Evolutionary conservation across 1,140 invertebrate genomes (phyloP), one percentile per base, ranked within the genome.

Genomic region (Atopsyche davidsoni): DNA sequence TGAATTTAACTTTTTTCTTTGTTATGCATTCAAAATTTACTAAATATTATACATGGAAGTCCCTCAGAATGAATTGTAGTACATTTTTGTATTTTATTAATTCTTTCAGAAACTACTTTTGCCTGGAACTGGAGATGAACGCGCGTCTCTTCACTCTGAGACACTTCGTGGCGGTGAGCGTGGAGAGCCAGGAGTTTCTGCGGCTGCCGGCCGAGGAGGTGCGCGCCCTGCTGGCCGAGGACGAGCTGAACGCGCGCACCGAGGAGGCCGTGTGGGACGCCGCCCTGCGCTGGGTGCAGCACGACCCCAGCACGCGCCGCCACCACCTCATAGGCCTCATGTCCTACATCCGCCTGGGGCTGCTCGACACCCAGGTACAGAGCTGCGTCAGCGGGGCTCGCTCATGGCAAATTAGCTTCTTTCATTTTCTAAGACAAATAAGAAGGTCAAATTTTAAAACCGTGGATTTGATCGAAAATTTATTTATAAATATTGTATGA

Each of bases 301-400:
- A 77, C 34, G 79, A 87, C 59, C 75, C 79, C 0, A 71, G 78
- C n/a, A 64, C 62, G 3, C 75, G 86, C 6, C 81, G 79, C 62
- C 60, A 71, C 19, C 68, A 85, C 55, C 83, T 90, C 4, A 79
- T 83, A 0, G 74, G 80, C 22, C 66, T 96, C 1, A 83, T 96
- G 77, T 79, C 79, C 28, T 84, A 84, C 45, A 85, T 92, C 53
- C 77, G 91, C 14, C 75, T 94, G 2, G 91, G 92, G 3, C 71
- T 95, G 1, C 73, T 96, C 59, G 86, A 92, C 44, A 90, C 87
- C 0, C 81, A 89, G 67, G 77, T 77, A 13, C 10, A 4, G n/a
- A 6, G 18, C 14, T 46, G 16, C 14, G 11, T 32, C 19, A 17
- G 16, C 10, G 9, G n/a, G 10, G 18, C 14, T 46, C 21, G 18